phyloP scores from a whole-genome alignment of 2,888 invertebrate species.

The Drosophila aldrichi region DNA sequence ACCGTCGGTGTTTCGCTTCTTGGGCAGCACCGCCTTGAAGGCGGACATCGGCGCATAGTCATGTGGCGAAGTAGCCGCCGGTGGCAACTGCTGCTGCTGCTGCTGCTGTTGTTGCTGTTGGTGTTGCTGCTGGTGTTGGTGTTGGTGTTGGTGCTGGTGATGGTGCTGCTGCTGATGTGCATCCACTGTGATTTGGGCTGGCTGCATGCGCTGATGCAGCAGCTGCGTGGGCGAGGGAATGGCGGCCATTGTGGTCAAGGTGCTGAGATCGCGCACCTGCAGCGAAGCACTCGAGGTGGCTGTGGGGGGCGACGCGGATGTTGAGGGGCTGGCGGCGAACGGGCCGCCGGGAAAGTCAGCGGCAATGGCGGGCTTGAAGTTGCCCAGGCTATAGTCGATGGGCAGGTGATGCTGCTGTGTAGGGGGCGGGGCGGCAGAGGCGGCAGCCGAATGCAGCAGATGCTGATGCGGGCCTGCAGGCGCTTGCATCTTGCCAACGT shows the following conservation, averaged over 20 bases:
- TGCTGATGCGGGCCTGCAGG: conserved; percentile 64
- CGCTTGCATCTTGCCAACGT: conserved; percentile 79
- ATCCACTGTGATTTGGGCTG: conserved; percentile 64
- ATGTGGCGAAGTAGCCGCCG: conserved; percentile 69
- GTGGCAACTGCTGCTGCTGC: conserved; percentile 64
- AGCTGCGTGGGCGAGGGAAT: conserved; percentile 81
- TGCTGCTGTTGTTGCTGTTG: conserved; percentile 60
- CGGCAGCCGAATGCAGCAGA: conserved; percentile 58
- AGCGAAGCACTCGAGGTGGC: conserved; percentile 54
- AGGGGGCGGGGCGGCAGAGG: conserved; percentile 51
- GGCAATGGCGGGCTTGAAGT: conserved; percentile 83
- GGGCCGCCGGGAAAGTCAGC: conserved; percentile 81
- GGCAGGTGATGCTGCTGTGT: conserved; percentile 81
- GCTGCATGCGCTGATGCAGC: conserved; percentile 80
- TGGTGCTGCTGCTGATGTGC: conserved; percentile 58
- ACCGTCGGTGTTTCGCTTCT: conserved; percentile 85
- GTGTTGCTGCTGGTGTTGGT: conserved; percentile 42
- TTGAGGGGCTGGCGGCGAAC: conserved; percentile 71
- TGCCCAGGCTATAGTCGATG: conserved; percentile 83
- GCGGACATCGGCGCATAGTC: conserved; percentile 84
- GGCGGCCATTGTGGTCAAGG: conserved; percentile 79
- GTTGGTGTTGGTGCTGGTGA: conserved; percentile 60
- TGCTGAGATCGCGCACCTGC: conserved; percentile 83
- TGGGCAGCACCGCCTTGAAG: conserved; percentile 85
- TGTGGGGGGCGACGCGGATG: conserved; percentile 54